A percentile compares a stretch with the other conserved stretches of the same genome.
Evolutionary conservation across 2,113 vertebrate species (phyloP).

Genomic region (Ptychochromis oligacanthus): DNA sequence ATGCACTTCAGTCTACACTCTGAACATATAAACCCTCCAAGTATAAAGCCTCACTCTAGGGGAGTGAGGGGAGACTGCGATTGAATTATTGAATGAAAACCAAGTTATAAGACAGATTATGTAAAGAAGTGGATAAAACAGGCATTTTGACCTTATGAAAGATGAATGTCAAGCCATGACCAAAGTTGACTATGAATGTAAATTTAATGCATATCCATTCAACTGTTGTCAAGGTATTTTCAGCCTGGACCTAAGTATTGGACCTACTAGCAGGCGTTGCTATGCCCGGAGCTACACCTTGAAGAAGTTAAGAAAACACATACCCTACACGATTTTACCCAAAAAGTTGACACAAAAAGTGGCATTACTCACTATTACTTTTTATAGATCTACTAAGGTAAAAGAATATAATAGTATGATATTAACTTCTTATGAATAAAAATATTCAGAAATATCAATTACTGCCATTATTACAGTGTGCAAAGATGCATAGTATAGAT

Average conservation of each 20-base stretch:
- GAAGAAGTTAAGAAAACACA: background rate
- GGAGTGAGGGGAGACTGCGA: too few relatives aligned
- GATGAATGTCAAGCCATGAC: background rate
- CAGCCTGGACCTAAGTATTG: background rate
- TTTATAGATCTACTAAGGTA: background rate
- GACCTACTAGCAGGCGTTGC: background rate
- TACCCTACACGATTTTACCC: background rate
- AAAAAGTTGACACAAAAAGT: background rate
- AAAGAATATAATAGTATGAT: background rate
- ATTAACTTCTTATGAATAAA: background rate
- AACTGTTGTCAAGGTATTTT: background rate
- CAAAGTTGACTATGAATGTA: background rate
- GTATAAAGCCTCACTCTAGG: background rate
- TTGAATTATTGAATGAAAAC: background rate
- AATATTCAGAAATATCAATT: background rate
- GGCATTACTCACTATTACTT: background rate
- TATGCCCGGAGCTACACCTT: background rate
- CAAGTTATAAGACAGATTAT: background rate
- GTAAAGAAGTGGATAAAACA: background rate
- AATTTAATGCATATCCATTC: background rate
- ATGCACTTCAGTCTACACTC: background rate
- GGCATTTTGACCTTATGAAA: background rate
- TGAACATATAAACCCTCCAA: slow-evolving; percentile 6
- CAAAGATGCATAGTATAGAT: background rate
- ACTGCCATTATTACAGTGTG: background rate